phyloP scores from a whole-genome alignment of 2,113 vertebrate genomes.

The Callithrix jacchus region DNA sequence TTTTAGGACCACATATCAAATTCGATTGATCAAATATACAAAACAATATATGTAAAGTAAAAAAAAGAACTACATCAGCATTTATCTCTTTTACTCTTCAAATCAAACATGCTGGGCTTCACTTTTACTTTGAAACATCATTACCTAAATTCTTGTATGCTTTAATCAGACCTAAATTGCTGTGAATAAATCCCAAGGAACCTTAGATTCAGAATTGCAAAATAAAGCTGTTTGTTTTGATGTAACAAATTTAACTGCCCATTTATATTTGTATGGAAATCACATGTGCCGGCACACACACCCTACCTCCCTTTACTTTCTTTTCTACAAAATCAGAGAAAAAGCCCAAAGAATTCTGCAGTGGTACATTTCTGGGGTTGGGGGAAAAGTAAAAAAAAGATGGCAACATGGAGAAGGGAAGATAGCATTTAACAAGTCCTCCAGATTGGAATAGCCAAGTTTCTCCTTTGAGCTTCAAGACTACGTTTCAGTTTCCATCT shows the following conservation, averaged over 20 bases:
- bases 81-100: constrained; percentile 27
- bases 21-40: constrained; percentile 46
- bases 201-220: constrained; percentile 48
- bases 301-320: neutral
- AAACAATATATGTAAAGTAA: neutral
- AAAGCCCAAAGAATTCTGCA: constrained; percentile 40
- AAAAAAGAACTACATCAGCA: constrained; percentile 21
- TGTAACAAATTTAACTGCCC: constrained; percentile 15
- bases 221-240: constrained; percentile 53
- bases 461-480: constrained; percentile 15
- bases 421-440: constrained; percentile 36
- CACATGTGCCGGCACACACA: neutral
- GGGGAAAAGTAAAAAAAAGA: neutral
- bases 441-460: neutral
- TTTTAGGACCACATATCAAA: constrained; percentile 51
- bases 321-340: constrained; percentile 39
- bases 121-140: constrained; percentile 36
- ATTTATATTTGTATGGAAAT: constrained; percentile 28
- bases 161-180: constrained; percentile 12
- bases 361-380: neutral
- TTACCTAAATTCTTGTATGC: constrained; percentile 30
- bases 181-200: constrained; percentile 47
- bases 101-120: constrained; percentile 6
- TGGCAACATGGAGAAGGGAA: neutral
- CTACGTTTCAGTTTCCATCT: neutral